Conservation (phyloP, 1,140 invertebrate genomes). For the Platorchestia sp. region DNA sequence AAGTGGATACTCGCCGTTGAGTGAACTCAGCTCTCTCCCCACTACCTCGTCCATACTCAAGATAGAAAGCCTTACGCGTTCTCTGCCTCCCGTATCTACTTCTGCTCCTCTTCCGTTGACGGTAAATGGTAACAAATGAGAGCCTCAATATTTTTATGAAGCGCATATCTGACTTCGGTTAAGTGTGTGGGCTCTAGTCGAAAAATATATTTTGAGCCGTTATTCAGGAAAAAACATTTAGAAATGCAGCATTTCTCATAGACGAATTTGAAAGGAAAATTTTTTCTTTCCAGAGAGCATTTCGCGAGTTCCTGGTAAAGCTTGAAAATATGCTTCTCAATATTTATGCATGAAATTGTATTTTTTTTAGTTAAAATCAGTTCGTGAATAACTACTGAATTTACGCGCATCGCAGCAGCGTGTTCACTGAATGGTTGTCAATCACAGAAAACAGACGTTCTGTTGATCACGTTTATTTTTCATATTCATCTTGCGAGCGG, state of each 20-base stretch:
- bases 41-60: constrained; percentile 41
- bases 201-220: not conserved
- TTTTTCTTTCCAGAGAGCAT: not conserved
- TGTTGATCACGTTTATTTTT: not conserved
- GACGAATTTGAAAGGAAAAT: not conserved
- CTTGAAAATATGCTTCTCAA: not conserved
- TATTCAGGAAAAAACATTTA: not conserved
- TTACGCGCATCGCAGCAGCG: not conserved
- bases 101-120: not conserved
- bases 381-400: not conserved
- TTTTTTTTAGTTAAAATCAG: not conserved
- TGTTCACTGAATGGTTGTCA: not conserved
- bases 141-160: not conserved
- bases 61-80: constrained; percentile 34
- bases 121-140: constrained; percentile 43
- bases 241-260: not conserved
- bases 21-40: not conserved
- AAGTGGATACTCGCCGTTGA: not conserved
- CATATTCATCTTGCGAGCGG: not conserved
- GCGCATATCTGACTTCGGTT: not conserved
- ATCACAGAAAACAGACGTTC: not conserved
- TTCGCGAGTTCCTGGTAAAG: too few relatives aligned
- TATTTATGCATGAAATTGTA: not conserved
- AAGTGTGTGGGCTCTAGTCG: constrained; percentile 18
- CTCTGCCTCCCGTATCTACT: constrained; percentile 9